A percentile compares a stretch with the other conserved stretches of the same genome.
phyloP scores from a whole-genome alignment of 2,797 vertebrate species.

The Thamnophis elegans region DNA sequence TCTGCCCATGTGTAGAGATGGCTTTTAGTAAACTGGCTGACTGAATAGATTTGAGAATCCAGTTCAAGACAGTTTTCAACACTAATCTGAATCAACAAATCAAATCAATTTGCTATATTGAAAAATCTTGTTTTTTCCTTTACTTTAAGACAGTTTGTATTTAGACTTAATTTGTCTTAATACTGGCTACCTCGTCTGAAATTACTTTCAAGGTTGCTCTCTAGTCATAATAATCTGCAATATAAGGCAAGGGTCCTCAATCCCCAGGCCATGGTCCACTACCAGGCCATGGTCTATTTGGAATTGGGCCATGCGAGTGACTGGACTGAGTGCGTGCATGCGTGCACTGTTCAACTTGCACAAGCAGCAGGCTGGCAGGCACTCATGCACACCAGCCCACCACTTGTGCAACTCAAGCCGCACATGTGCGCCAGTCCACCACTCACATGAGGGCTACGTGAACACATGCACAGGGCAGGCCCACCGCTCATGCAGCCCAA shows the following conservation, averaged over 20 bases:
- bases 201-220: not conserved
- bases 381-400: not conserved
- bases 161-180: not conserved
- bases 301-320: not conserved
- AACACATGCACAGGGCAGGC: not conserved
- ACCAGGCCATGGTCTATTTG: not conserved
- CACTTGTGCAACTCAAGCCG: not conserved
- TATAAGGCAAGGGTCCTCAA: not conserved
- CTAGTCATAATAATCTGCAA: not conserved
- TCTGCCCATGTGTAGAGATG: not conserved
- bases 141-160: not conserved
- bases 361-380: not conserved
- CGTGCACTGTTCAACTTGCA: not conserved
- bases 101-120: not conserved
- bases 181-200: not conserved
- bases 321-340: accelerated
- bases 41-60: not conserved
- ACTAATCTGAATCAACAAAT: not conserved
- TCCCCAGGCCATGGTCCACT: not conserved
- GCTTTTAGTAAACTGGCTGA: not conserved
- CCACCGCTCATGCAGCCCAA: not conserved
- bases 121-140: not conserved
- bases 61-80: not conserved
- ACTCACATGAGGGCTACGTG: not conserved
- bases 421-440: not conserved